phyloP scores from a whole-genome alignment of 30 jellyfish, hydroid and myxozoan species.

The Mastigias papua region DNA sequence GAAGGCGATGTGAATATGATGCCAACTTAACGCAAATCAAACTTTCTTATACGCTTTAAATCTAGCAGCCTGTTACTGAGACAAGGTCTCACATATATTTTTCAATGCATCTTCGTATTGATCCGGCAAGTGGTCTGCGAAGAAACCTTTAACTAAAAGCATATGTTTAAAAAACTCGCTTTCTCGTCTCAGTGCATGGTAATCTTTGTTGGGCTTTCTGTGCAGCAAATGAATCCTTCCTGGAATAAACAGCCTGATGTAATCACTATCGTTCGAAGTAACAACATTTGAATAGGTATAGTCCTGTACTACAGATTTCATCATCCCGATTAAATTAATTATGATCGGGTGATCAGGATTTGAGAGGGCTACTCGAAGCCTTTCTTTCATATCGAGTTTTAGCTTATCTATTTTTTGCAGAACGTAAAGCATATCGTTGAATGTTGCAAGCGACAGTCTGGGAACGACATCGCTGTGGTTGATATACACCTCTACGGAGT shows the following conservation, averaged over 20 bases:
- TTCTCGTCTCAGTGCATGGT: slow-evolving; percentile 32
- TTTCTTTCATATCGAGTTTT: slow-evolving; percentile 43
- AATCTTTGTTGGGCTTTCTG: slow-evolving; percentile 33
- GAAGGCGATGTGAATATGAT: no score
- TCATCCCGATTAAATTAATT: slow-evolving; percentile 17
- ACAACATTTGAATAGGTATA: neutral
- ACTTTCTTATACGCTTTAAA: no score
- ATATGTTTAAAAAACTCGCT: slow-evolving; percentile 50
- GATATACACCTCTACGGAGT: slow-evolving; percentile 43
- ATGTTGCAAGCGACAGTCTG: slow-evolving; percentile 58
- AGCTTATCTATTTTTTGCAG: slow-evolving; percentile 44
- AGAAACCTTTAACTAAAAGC: slow-evolving; percentile 59
- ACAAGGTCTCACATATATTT: slow-evolving; percentile 6
- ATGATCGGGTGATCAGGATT: slow-evolving; percentile 37
- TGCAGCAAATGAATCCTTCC: slow-evolving; percentile 57
- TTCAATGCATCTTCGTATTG: slow-evolving; percentile 54
- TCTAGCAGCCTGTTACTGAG: neutral
- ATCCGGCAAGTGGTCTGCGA: slow-evolving; percentile 65
- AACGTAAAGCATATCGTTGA: slow-evolving; percentile 58
- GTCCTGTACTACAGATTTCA: slow-evolving; percentile 38
- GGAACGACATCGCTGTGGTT: slow-evolving; percentile 63
- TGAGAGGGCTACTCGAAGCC: slow-evolving; percentile 43
- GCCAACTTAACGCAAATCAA: neutral
- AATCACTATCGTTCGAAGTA: slow-evolving; percentile 43
- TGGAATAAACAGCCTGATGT: slow-evolving; percentile 37